Percentiles rank a stretch among this genome's conserved stretches.
phyloP scores from a whole-genome alignment of 2,888 invertebrate species.

The Siphlonurus alternatus region DNA sequence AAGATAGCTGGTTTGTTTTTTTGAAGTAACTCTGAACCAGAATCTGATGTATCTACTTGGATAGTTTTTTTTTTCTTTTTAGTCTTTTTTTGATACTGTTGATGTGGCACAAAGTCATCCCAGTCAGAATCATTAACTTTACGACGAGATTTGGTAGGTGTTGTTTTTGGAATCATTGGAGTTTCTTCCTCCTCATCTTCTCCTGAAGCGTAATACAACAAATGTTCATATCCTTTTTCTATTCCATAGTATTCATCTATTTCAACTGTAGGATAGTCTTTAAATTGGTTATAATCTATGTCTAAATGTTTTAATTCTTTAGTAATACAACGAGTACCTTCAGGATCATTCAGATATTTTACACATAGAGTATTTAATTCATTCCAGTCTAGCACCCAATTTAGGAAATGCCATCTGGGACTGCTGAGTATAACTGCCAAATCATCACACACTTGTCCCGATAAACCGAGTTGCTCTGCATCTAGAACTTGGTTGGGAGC shows the following conservation, averaged over 20 bases:
- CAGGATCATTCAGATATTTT: slow-evolving; percentile 28
- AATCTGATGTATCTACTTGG: background rate
- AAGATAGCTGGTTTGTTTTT: background rate
- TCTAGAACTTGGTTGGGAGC: slow-evolving; percentile 36
- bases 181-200: background rate
- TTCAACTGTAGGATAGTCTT: slow-evolving; percentile 41
- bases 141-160: background rate
- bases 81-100: no score
- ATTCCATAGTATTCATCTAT: slow-evolving; percentile 37
- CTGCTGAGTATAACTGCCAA: slow-evolving; percentile 50
- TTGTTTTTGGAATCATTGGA: background rate
- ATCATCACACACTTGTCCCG: slow-evolving; percentile 48
- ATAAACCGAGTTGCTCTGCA: slow-evolving; percentile 46
- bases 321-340: slow-evolving; percentile 34
- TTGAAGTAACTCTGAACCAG: background rate
- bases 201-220: no score
- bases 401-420: slow-evolving; percentile 50
- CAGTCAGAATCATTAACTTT: background rate
- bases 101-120: no score
- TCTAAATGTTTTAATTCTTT: slow-evolving; percentile 56
- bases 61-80: background rate
- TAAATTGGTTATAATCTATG: slow-evolving; percentile 49
- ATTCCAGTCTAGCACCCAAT: slow-evolving; percentile 47
- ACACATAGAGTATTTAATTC: slow-evolving; percentile 38
- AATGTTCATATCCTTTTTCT: slow-evolving; percentile 40